These are phyloP conservation scores for Tetrao urogallus DNA, from an alignment of 2,113 vertebrate genomes.

Conservation along the genomic window DNA sequence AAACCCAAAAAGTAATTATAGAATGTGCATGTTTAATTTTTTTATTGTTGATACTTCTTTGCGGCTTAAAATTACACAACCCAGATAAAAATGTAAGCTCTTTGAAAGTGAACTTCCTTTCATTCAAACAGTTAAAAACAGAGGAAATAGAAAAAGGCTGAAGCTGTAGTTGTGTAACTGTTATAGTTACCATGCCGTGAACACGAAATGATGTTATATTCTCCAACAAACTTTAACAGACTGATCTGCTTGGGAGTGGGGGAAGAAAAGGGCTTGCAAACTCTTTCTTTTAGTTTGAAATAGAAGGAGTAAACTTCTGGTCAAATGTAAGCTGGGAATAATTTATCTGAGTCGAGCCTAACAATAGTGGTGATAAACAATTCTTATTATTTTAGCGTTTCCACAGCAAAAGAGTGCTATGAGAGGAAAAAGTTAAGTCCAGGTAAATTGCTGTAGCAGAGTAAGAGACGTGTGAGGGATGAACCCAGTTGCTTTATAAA, in stretches of 20 bases:
- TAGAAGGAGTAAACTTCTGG: neutral
- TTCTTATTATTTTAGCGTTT: neutral
- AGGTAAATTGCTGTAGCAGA: neutral
- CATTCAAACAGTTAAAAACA: neutral
- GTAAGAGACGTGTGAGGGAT: neutral
- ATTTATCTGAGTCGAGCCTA: neutral
- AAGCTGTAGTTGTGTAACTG: neutral
- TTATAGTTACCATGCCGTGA: neutral
- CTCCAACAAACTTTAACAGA: neutral
- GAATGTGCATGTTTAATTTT: neutral
- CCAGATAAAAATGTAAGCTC: neutral
- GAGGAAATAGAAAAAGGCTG: neutral
- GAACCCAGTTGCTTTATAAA: neutral
- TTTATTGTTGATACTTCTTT: neutral
- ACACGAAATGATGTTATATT: neutral
- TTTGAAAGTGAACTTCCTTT: neutral
- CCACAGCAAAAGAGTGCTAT: neutral
- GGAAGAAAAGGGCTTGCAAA: neutral
- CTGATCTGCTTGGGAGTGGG: neutral
- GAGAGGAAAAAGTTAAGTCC: neutral
- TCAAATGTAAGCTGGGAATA: neutral
- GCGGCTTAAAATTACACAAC: neutral
- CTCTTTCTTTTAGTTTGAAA: neutral
- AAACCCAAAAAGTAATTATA: slow-evolving; percentile 90
- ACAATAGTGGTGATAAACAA: neutral